Evolutionary conservation across 2,113 vertebrate species (phyloP).

Genomic region (Pomatorhinus ruficollis): DNA sequence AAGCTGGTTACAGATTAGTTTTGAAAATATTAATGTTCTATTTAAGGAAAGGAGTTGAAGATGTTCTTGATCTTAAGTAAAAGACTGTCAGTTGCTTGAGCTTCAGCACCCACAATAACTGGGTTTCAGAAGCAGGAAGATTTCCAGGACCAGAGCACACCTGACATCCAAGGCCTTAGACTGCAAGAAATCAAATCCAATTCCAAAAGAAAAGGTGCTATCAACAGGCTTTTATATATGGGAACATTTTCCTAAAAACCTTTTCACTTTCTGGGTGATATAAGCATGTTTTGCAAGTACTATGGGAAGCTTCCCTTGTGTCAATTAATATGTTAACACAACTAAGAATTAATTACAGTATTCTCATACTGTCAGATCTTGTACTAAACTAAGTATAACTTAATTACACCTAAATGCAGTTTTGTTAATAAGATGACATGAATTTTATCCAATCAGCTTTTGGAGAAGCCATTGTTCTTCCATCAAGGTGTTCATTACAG

Average conservation of each 20-base stretch:
- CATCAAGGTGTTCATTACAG: neutral
- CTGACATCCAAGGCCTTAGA: neutral
- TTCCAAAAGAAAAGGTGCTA: neutral
- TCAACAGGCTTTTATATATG: neutral
- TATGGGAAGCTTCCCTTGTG: neutral
- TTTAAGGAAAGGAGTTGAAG: neutral
- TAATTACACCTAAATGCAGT: neutral
- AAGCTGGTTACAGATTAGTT: neutral
- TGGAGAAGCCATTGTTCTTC: neutral
- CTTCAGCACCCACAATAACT: neutral
- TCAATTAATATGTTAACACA: neutral
- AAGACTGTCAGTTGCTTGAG: neutral
- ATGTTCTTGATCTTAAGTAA: neutral
- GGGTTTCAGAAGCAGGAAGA: neutral
- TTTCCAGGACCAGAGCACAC: neutral
- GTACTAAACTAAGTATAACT: neutral
- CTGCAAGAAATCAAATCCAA: neutral
- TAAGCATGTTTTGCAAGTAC: neutral
- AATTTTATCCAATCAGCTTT: neutral
- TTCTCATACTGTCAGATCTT: neutral
- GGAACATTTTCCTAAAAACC: neutral
- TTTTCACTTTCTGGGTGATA: neutral
- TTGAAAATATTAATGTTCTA: neutral
- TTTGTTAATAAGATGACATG: neutral
- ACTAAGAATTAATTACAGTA: neutral